A percentile compares a stretch with the other conserved stretches of the same genome.
These are phyloP conservation scores for Sympetrum striolatum DNA, from an alignment of 2,888 invertebrate genomes.

Conservation along the genomic window DNA sequence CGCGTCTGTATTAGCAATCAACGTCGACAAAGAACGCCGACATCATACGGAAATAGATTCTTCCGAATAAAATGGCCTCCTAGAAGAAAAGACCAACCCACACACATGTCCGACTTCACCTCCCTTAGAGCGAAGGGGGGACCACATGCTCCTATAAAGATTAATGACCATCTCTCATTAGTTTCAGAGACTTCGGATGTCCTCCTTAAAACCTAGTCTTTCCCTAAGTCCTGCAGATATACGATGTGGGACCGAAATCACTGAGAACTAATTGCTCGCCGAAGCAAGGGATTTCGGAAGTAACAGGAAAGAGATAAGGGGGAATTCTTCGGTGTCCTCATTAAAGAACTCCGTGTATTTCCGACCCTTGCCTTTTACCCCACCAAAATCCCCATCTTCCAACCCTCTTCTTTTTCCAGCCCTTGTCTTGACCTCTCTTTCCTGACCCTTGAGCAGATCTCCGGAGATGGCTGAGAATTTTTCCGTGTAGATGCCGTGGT, in stretches of 20 bases:
- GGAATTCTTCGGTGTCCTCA: not conserved
- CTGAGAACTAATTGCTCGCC: slow-evolving; percentile 11
- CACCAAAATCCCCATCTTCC: not conserved
- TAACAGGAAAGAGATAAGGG: not conserved
- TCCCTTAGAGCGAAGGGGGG: not conserved
- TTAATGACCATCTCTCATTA: slow-evolving; percentile 36
- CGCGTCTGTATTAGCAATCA: not conserved
- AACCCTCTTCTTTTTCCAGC: not conserved
- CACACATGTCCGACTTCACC: not conserved
- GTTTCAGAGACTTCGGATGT: not conserved
- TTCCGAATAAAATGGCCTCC: not conserved
- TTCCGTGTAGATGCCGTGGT: not conserved
- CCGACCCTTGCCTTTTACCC: not conserved
- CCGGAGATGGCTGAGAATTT: too few relatives aligned
- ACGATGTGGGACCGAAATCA: not conserved
- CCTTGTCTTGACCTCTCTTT: not conserved
- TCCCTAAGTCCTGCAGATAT: not conserved
- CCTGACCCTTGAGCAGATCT: too few relatives aligned
- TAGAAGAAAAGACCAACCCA: not conserved
- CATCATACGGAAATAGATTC: not conserved
- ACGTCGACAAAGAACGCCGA: not conserved
- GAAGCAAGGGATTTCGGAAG: not conserved
- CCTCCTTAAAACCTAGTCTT: not conserved
- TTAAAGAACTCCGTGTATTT: slow-evolving; percentile 17
- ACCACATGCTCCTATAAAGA: not conserved